phyloP scores from a whole-genome alignment of 2,113 vertebrate species.

The Agelaius phoeniceus region DNA sequence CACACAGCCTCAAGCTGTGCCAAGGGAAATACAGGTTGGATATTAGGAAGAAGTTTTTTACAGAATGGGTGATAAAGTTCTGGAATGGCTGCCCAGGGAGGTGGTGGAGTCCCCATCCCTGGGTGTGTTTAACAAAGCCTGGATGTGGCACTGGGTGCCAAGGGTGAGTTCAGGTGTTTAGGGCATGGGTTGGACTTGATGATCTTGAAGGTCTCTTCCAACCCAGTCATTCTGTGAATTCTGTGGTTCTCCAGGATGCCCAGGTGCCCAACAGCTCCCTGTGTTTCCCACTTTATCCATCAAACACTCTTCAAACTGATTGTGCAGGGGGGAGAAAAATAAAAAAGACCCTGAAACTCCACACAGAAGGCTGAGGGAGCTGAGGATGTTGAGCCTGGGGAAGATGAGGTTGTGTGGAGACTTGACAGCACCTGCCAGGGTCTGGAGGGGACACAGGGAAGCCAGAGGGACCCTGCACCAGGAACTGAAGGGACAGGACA shows the following conservation, averaged over 20 bases:
- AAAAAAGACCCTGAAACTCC: neutral
- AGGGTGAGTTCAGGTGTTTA: no score
- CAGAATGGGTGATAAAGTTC: no score
- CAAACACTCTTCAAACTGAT: neutral
- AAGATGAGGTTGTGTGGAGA: neutral
- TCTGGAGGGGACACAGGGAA: neutral
- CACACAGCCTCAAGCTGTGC: no score
- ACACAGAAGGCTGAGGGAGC: neutral
- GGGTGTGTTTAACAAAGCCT: no score
- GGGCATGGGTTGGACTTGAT: no score
- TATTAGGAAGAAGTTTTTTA: no score
- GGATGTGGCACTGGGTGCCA: no score
- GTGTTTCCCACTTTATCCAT: neutral
- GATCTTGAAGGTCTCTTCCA: no score
- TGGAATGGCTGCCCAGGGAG: no score
- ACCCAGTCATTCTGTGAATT: no score
- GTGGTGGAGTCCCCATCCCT: no score
- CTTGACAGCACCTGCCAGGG: neutral
- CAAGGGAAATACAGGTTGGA: no score
- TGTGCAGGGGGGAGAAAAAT: fast-evolving
- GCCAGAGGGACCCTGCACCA: neutral
- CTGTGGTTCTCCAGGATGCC: neutral
- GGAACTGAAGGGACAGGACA: neutral
- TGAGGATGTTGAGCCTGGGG: neutral
- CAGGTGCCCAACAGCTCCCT: fast-evolving